phyloP scores from a whole-genome alignment of 1,140 invertebrate species.

The Acyrthosiphon pisum region DNA sequence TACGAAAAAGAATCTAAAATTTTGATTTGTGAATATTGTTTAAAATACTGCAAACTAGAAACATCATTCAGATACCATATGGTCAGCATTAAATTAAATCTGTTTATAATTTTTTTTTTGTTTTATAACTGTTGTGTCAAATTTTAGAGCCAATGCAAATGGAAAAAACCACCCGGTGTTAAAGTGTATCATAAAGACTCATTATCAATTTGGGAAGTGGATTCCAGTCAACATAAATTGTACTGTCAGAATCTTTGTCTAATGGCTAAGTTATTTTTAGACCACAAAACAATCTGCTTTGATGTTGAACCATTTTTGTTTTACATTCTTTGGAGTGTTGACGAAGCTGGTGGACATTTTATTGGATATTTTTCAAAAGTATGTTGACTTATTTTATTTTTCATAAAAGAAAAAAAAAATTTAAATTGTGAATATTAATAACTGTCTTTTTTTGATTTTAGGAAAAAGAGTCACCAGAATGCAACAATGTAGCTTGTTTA shows the following conservation, averaged over 20 bases:
- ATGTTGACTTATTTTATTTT: constrained; percentile 55
- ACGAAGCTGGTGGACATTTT: constrained; percentile 91
- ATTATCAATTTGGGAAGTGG: constrained; percentile 88
- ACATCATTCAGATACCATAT: constrained; percentile 87
- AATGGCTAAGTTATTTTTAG: constrained; percentile 93
- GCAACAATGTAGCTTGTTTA: constrained; percentile 98
- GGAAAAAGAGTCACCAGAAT: constrained; percentile 98
- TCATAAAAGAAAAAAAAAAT: not conserved
- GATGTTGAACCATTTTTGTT: constrained; percentile 98
- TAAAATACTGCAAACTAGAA: constrained; percentile 95
- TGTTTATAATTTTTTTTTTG: constrained; percentile 35
- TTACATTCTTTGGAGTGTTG: constrained; percentile 94
- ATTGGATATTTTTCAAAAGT: constrained; percentile 98
- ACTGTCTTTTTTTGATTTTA: constrained; percentile 61
- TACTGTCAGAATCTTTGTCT: constrained; percentile 97
- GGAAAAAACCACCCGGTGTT: constrained; percentile 84
- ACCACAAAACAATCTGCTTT: constrained; percentile 97
- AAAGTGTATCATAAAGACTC: constrained; percentile 94
- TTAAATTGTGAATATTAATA: not conserved
- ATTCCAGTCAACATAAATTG: constrained; percentile 89
- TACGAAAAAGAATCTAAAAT: constrained; percentile 94
- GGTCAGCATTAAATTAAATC: constrained; percentile 64
- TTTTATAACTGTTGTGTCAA: constrained; percentile 53
- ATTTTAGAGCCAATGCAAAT: constrained; percentile 77
- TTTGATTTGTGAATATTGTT: constrained; percentile 97